Conservation (phyloP, 2,113 vertebrate genomes). For the Barbus barbus region DNA sequence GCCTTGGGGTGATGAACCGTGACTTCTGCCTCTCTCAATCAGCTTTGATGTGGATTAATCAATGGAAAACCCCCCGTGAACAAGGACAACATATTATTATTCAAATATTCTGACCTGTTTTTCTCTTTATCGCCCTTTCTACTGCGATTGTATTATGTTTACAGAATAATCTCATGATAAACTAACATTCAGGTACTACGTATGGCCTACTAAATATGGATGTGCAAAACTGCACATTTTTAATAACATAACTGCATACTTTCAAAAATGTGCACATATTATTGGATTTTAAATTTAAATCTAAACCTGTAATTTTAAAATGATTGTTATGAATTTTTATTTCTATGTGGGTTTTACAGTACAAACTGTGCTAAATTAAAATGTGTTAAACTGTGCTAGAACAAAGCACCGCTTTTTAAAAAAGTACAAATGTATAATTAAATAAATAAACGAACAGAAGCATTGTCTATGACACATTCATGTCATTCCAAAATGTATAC, state of each 20-base stretch:
- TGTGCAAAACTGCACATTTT: neutral
- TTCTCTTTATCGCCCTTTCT: neutral
- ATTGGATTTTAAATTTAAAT: no score
- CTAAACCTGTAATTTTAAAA: neutral
- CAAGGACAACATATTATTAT: neutral
- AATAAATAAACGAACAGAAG: neutral
- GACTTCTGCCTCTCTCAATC: neutral
- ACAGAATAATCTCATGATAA: neutral
- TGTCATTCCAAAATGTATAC: neutral
- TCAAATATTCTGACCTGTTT: neutral
- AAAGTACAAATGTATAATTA: neutral
- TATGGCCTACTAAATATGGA: neutral
- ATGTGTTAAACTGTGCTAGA: neutral
- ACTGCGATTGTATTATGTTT: neutral
- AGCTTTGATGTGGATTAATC: slow-evolving; percentile 43
- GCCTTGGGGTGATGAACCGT: slow-evolving; percentile 31
- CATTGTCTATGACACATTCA: neutral
- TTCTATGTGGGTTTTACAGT: neutral
- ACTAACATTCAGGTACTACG: neutral
- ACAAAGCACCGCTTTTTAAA: neutral
- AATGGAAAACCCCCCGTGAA: slow-evolving; percentile 27
- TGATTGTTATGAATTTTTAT: neutral
- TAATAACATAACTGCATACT: neutral
- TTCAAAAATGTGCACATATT: neutral
- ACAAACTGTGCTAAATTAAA: neutral